A percentile compares a stretch with the other conserved stretches of the same genome.
Conservation (phyloP, 2,113 vertebrate species). For the Gadus macrocephalus region DNA sequence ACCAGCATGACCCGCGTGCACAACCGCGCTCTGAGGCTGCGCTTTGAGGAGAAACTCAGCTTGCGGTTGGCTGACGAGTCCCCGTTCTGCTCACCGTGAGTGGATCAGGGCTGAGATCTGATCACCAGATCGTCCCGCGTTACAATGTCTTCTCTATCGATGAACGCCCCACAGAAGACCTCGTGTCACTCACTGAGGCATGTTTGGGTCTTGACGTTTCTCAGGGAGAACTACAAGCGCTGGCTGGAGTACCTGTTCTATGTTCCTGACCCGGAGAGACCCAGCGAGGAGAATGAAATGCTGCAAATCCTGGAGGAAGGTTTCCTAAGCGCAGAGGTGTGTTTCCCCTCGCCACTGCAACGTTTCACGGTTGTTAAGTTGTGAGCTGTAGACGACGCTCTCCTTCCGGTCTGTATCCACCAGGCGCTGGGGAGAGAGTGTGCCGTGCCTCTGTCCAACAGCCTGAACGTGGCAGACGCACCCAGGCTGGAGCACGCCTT, state of each 20-base stretch:
- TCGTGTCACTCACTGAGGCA: constrained; percentile 4
- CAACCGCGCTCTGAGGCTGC: constrained; percentile 75
- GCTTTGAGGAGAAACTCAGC: constrained; percentile 81
- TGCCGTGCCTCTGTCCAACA: constrained; percentile 74
- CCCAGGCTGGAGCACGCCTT: constrained; percentile 69
- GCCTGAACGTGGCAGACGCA: constrained; percentile 70
- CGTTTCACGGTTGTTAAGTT: not conserved
- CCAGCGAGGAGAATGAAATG: constrained; percentile 69
- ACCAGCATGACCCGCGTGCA: constrained; percentile 75
- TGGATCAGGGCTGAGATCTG: constrained; percentile 11
- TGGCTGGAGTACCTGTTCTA: constrained; percentile 81
- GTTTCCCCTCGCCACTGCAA: not conserved
- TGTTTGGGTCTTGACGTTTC: constrained; percentile 10
- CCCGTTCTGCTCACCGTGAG: constrained; percentile 57
- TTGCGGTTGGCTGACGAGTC: constrained; percentile 60
- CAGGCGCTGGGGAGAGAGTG: constrained; percentile 61
- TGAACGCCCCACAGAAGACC: not conserved
- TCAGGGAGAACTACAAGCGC: constrained; percentile 68
- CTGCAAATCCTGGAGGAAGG: constrained; percentile 75
- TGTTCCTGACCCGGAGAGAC: constrained; percentile 64
- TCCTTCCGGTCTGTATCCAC: not conserved
- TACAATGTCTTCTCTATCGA: not conserved
- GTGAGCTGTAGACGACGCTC: not conserved
- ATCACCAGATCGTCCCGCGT: too few relatives aligned
- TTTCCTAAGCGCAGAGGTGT: constrained; percentile 72